These are phyloP conservation scores for Thera britannica DNA, from an alignment of 2,888 invertebrate genomes.

Conservation along the genomic window DNA sequence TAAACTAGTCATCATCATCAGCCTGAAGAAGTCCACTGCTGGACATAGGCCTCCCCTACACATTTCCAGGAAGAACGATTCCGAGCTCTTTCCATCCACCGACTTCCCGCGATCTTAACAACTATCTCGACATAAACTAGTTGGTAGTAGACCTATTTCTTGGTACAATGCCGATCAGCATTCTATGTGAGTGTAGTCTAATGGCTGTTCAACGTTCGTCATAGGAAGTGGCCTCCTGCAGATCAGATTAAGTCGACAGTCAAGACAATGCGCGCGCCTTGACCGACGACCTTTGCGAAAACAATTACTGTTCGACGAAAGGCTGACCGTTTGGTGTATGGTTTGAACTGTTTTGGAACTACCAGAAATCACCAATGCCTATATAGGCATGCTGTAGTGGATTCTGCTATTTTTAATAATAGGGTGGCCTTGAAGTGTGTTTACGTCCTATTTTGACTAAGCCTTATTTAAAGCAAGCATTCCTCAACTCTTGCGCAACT, in stretches of 20 bases:
- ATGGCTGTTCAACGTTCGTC: conserved; percentile 26
- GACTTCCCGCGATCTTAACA: no score
- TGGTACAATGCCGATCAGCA: neutral
- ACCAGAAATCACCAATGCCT: neutral
- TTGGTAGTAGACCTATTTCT: no score
- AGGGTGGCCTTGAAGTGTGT: no score
- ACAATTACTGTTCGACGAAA: conserved; percentile 43
- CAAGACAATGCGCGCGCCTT: conserved; percentile 47
- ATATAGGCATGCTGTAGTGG: neutral
- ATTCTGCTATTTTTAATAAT: no score
- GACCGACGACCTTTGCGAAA: conserved; percentile 47
- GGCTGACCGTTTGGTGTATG: conserved; percentile 39
- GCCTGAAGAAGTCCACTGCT: no score
- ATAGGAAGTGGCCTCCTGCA: conserved; percentile 43
- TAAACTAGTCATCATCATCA: no score
- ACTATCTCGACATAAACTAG: no score
- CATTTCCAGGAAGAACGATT: no score
- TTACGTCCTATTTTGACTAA: neutral
- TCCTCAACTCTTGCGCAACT: conserved; percentile 53
- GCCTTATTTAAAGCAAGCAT: conserved; percentile 7
- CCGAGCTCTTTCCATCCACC: no score
- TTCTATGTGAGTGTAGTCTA: conserved; percentile 4
- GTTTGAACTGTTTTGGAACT: conserved; percentile 5
- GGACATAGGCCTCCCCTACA: no score
- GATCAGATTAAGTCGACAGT: conserved; percentile 48